Evolutionary conservation across 2,797 vertebrate species (phyloP), one percentile per base, ranked within the genome.

Genomic region (Astyanax mexicanus): DNA sequence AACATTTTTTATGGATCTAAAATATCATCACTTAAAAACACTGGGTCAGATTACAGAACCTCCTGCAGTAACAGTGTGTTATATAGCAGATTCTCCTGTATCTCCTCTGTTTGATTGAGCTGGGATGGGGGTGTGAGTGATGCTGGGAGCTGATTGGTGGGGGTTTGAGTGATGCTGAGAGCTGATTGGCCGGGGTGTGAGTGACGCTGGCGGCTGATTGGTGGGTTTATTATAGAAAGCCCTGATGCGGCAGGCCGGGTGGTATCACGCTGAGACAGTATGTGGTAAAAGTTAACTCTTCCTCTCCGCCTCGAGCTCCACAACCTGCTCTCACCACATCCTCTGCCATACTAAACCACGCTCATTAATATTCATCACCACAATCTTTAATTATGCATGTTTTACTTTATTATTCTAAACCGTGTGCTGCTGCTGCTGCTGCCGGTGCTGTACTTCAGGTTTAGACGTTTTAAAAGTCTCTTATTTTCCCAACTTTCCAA

Each of bases 251-350:
- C 45, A 17, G 19, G 55, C 29, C 67, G 58, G 72, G 58, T 23
- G 74, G 67, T 55, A 6, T 68, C 73, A 57, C 21, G 73, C 73
- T 75, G 73, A 64, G 58, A 70, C 37, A 45, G 64, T 37, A 27
- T 51, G 67, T 47, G 68, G 37, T 77, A 49, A 54, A 68, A 69
- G 68, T 45, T 19, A 12, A 40, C 42, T 54, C 13, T 52, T 15
- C 7, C n/a, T 51, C 27, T 68, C 51, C 15, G 61, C 72, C 45
- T 69, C 11, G 4, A 51, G 65, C 65, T 23, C 69, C 44, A 51
- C 35, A 49, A 47, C 38, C 65, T 60, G 42, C 21, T 35, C 32
- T 62, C 51, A 66, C 66, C 74, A 75, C 65, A 61, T 54, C 55
- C 74, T 67, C 27, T 51, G 25, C 45, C 66, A 19, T n/a, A 58